These are phyloP conservation scores for Pardalotus punctatus DNA, from an alignment of 2,113 vertebrate genomes.

Conservation along the genomic window DNA sequence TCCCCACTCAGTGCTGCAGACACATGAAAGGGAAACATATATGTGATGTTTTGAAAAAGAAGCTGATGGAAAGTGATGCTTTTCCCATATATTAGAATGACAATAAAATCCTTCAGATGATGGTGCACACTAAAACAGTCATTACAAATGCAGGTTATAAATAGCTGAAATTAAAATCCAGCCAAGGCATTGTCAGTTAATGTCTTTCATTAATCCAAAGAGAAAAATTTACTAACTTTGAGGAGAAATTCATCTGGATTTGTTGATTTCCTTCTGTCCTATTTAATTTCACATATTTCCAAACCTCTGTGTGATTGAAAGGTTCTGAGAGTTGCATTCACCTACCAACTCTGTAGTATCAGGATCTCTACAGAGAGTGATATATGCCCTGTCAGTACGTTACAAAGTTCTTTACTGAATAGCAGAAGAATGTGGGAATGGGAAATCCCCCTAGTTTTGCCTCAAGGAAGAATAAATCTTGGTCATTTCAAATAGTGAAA, in stretches of 20 bases:
- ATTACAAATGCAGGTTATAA: neutral
- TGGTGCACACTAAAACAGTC: neutral
- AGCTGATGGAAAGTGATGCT: neutral
- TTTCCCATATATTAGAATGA: neutral
- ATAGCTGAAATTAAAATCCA: neutral
- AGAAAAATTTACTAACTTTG: neutral
- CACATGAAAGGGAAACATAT: neutral
- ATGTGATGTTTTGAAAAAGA: conserved; percentile 1
- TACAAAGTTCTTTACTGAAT: neutral
- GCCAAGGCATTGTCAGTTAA: neutral
- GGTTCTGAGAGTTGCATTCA: neutral
- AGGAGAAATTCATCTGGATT: neutral
- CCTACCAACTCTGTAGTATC: neutral
- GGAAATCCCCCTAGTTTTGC: conserved; percentile 10
- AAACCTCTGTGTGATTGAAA: neutral
- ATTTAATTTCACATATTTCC: neutral
- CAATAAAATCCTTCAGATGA: neutral
- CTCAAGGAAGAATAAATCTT: neutral
- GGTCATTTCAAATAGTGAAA: neutral
- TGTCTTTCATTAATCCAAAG: neutral
- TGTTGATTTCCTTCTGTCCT: neutral
- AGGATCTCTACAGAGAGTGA: neutral
- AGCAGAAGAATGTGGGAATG: conserved; percentile 12
- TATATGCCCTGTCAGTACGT: neutral
- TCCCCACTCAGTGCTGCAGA: neutral